Base-by-base conservation (phyloP, 2,113 vertebrate genomes). In the Salvator merianae region DNA sequence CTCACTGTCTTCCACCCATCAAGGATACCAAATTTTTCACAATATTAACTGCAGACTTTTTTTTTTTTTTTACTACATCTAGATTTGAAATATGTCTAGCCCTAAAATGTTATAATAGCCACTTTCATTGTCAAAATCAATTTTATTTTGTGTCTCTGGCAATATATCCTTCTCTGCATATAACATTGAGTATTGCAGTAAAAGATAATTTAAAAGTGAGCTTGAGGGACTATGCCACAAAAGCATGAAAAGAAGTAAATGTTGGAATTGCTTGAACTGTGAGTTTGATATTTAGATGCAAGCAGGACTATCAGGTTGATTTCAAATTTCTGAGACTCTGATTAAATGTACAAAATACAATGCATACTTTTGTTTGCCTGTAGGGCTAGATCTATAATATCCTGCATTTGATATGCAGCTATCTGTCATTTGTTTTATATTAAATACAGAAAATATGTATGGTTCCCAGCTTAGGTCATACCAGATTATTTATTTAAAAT, bases 41-140 rank as follows among this genome's bases (percentile, higher is more conserved):
- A 81, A 43, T 36, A 55, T 55, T 38, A 55, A n/a, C 36, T 73
- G 28, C 20, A 73, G 36, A 63, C 32, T 32, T 34, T 28, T 75
- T 59, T 53, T 32, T 34, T 28, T 75, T 59, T 53, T 30, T 83
- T 78, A 65, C 24, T 30, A 30, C 34, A 78, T 63, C 59, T 38
- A 53, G 28, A 24, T 40, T 83, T 83, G 82, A 83, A 83, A 65
- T 75, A 83, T 53, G n/a, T 66, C 71, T 83, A 83, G 63, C 43
- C 32, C 40, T 75, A 83, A 76, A 83, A 66, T 50, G 62, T 75
- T 83, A 66, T 66, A 76, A 66, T 68, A 68, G 71, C 36, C 72
- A 83, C 40, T 75, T 66, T 75, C 82, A 83, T 76, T 83, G 72
- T 76, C 82, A 83, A 83, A 75, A 83, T 76, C 82, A 83, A 83